Conservation (phyloP, 2,888 invertebrate genomes). For the Pherbina coryleti region DNA sequence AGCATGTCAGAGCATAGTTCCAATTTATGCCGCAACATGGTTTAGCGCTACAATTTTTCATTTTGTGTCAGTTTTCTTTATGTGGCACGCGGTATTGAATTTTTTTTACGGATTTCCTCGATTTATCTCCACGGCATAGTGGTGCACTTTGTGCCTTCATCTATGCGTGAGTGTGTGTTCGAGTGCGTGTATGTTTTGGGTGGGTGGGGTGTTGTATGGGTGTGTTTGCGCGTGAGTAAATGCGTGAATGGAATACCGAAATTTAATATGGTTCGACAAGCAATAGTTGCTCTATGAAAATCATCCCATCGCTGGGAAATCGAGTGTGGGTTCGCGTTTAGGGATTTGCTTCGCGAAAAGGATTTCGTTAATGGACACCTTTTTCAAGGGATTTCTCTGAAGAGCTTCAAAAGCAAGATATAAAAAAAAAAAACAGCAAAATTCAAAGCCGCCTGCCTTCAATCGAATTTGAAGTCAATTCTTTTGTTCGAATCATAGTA, state of each 20-base stretch:
- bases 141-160: neutral
- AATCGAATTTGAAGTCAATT: too few relatives aligned
- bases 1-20: neutral
- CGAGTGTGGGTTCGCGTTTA: neutral
- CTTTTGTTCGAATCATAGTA: too few relatives aligned
- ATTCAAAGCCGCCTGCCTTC: too few relatives aligned
- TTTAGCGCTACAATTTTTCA: neutral
- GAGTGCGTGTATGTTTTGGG: neutral
- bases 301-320: neutral
- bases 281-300: neutral
- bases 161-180: neutral
- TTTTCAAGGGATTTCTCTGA: too few relatives aligned
- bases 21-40: constrained; percentile 2
- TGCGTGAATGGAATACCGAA: neutral
- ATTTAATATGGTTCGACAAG: constrained; percentile 19
- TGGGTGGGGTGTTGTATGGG: neutral
- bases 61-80: neutral
- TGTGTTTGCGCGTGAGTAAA: neutral
- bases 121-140: neutral
- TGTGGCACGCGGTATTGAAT: neutral
- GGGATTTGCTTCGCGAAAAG: too few relatives aligned
- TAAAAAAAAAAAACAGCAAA: too few relatives aligned
- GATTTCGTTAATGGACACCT: too few relatives aligned
- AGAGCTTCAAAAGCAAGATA: too few relatives aligned
- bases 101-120: neutral